These are phyloP conservation scores for Coccyzus lansbergi DNA, from an alignment of 2,797 vertebrate genomes.

Conservation along the genomic window DNA sequence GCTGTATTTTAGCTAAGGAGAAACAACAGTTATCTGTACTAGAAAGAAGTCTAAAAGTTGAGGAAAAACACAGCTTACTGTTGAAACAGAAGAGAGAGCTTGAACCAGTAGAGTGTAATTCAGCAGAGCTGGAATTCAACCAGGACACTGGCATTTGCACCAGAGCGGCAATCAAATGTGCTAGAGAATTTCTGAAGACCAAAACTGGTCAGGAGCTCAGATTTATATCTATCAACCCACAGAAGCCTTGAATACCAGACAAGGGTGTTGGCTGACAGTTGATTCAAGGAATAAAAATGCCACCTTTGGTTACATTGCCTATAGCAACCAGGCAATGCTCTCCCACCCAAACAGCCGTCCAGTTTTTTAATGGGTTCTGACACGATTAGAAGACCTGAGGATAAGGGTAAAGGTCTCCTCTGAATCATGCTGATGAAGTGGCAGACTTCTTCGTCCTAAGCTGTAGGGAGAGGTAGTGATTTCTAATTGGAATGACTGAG, in stretches of 20 bases:
- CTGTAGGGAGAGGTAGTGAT: background rate
- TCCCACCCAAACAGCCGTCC: conserved; percentile 30
- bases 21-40: background rate
- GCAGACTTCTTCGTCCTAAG: background rate
- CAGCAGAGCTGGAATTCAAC: background rate
- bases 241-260: conserved; percentile 54
- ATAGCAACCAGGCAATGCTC: conserved; percentile 24
- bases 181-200: conserved; percentile 36
- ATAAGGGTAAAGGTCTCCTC: background rate
- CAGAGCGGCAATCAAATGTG: background rate
- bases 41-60: background rate
- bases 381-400: background rate
- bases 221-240: conserved; percentile 60
- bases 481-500: background rate
- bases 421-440: background rate
- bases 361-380: background rate
- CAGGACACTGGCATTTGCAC: conserved; percentile 1
- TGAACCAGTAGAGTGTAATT: background rate
- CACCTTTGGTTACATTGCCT: conserved; percentile 49
- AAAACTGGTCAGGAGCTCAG: conserved; percentile 56
- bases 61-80: background rate
- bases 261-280: conserved; percentile 54
- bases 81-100: background rate
- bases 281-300: conserved; percentile 51
- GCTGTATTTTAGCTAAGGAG: background rate